phyloP scores from a whole-genome alignment of 2,888 invertebrate species.

The Cephus pygmeus region DNA sequence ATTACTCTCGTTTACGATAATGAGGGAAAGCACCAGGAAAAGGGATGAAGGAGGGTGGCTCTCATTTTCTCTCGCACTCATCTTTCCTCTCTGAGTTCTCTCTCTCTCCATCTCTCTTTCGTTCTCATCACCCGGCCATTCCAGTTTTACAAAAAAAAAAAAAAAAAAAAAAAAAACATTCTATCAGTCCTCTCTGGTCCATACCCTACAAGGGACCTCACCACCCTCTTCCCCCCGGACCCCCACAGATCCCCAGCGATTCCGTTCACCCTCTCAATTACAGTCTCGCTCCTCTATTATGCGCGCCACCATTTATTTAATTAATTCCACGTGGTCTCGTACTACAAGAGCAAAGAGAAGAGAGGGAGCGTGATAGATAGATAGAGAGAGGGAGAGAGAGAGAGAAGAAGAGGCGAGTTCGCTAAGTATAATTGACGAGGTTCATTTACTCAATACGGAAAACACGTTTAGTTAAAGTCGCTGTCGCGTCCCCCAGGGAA shows the following conservation, averaged over 20 bases:
- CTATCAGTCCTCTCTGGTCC: constrained; percentile 5
- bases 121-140: no score
- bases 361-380: background rate
- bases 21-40: constrained; percentile 34
- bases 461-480: no score
- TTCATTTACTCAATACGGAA: constrained; percentile 1
- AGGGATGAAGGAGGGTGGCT: background rate
- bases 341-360: background rate
- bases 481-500: no score
- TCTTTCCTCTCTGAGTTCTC: background rate
- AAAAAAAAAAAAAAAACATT: constrained; percentile 11
- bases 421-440: background rate
- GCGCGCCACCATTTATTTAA: constrained; percentile 40
- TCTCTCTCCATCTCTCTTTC: no score
- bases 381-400: constrained; percentile 15
- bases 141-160: background rate
- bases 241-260: background rate
- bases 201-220: background rate
- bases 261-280: constrained; percentile 28
- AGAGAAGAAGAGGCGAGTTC: constrained; percentile 13
- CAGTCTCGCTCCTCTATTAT: constrained; percentile 22
- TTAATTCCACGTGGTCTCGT: constrained; percentile 33
- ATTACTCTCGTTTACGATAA: constrained; percentile 45
- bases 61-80: constrained; percentile 2
- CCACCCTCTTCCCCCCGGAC: no score